Conservation (phyloP, 2,888 invertebrate genomes). For the Drosophila neonasuta region DNA sequence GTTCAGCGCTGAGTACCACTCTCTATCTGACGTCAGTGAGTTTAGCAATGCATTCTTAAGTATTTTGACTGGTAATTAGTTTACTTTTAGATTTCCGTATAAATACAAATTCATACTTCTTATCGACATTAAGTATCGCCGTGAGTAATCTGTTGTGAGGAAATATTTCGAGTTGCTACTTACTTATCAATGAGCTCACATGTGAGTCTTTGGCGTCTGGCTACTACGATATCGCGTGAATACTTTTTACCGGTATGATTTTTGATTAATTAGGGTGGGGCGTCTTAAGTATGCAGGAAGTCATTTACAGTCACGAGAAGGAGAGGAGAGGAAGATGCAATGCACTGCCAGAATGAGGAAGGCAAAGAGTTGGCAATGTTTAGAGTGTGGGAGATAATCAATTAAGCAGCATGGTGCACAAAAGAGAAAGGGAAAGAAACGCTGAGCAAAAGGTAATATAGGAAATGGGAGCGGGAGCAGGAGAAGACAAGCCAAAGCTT, state of each 20-base stretch:
- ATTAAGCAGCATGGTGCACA: slow-evolving; percentile 32
- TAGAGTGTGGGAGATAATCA: slow-evolving; percentile 52
- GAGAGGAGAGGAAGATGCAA: slow-evolving; percentile 4
- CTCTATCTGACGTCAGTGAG: slow-evolving; percentile 47
- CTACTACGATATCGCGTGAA: slow-evolving; percentile 60
- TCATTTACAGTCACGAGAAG: slow-evolving; percentile 46
- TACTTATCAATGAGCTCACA: slow-evolving; percentile 41
- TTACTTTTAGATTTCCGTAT: slow-evolving; percentile 24
- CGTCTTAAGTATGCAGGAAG: slow-evolving; percentile 61
- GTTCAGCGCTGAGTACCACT: slow-evolving; percentile 30
- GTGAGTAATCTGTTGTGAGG: slow-evolving; percentile 57
- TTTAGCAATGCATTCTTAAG: slow-evolving; percentile 21
- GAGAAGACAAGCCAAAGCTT: background rate
- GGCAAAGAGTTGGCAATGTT: slow-evolving; percentile 10
- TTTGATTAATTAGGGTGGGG: slow-evolving; percentile 62
- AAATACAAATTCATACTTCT: slow-evolving; percentile 29
- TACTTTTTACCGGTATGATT: slow-evolving; percentile 40
- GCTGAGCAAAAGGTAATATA: slow-evolving; percentile 8
- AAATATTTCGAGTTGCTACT: slow-evolving; percentile 43
- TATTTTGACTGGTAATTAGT: slow-evolving; percentile 9
- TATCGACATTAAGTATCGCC: slow-evolving; percentile 26
- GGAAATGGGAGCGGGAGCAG: slow-evolving; percentile 28
- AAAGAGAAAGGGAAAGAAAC: slow-evolving; percentile 34
- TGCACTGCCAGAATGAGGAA: slow-evolving; percentile 44
- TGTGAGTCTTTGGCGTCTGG: background rate